phyloP scores from a whole-genome alignment of 2,888 invertebrate genomes.

The Ptychoptera contaminata region DNA sequence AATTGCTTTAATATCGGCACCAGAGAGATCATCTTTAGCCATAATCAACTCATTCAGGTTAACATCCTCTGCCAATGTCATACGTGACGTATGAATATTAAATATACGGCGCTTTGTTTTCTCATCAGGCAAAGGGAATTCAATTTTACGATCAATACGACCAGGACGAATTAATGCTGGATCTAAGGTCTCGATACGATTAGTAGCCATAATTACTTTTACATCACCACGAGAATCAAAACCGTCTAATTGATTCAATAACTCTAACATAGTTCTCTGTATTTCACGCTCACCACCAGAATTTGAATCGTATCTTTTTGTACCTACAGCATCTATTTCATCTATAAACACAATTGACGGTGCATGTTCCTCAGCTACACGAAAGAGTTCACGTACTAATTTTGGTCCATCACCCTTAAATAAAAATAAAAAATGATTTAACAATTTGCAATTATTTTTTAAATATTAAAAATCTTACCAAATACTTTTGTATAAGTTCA shows the following conservation, averaged over 20 bases:
- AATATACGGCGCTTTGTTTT: slow-evolving; percentile 95
- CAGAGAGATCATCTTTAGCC: slow-evolving; percentile 98
- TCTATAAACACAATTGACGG: slow-evolving; percentile 99
- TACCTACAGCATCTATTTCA: slow-evolving; percentile 98
- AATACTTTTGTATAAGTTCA: slow-evolving; percentile 95
- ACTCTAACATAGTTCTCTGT: slow-evolving; percentile 97
- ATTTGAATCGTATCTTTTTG: slow-evolving; percentile 97
- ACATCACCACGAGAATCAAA: slow-evolving; percentile 95
- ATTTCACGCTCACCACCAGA: slow-evolving; percentile 99
- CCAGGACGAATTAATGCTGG: slow-evolving; percentile 97
- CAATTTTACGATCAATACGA: slow-evolving; percentile 97
- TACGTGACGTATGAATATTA: slow-evolving; percentile 95
- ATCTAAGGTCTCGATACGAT: slow-evolving; percentile 95
- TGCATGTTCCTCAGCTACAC: slow-evolving; percentile 99
- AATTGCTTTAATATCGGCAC: slow-evolving; percentile 95
- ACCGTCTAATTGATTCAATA: slow-evolving; percentile 96
- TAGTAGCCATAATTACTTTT: slow-evolving; percentile 95
- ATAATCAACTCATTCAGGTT: slow-evolving; percentile 94
- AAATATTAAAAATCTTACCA: slow-evolving; percentile 24
- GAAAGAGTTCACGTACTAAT: slow-evolving; percentile 89
- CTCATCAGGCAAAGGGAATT: slow-evolving; percentile 97
- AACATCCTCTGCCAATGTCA: slow-evolving; percentile 95
- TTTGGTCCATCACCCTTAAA: slow-evolving; percentile 87
- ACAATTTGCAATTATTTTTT: too few relatives aligned
- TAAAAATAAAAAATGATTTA: slow-evolving; percentile 17